Evolutionary conservation across 2,797 vertebrate genomes (phyloP).

Genomic region (Spondyliosoma cantharus): DNA sequence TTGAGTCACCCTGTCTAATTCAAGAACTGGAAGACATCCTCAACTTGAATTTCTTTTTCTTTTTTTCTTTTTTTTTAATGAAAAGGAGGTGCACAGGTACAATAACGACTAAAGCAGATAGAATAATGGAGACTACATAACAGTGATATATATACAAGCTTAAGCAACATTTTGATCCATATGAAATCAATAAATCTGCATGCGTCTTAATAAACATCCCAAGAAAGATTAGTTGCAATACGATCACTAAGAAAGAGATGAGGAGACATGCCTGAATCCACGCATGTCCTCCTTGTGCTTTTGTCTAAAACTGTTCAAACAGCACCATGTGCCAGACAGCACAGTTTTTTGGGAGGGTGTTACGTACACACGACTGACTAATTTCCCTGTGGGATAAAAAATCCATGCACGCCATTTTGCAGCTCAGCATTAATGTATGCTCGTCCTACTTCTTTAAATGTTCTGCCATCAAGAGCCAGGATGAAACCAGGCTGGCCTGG

Average conservation of each 20-base stretch:
- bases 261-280: neutral
- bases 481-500: slow-evolving; percentile 87
- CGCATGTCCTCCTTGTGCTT: neutral
- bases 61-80: slow-evolving; percentile 11
- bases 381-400: slow-evolving; percentile 85
- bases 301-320: neutral
- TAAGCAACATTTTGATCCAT: neutral
- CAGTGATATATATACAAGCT: slow-evolving; percentile 1
- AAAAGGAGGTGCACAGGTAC: slow-evolving; percentile 26
- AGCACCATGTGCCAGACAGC: neutral
- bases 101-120: slow-evolving; percentile 16
- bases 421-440: slow-evolving; percentile 84
- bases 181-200: slow-evolving; percentile 6
- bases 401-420: slow-evolving; percentile 90
- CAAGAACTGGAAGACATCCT: neutral
- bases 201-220: neutral
- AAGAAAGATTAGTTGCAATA: neutral
- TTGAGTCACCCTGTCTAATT: neutral
- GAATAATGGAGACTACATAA: slow-evolving; percentile 35
- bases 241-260: neutral
- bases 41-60: neutral
- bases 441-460: slow-evolving; percentile 90
- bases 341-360: neutral
- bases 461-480: slow-evolving; percentile 90
- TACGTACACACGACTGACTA: slow-evolving; percentile 23